phyloP scores from a whole-genome alignment of 1,140 invertebrate genomes.

The Drosophila grimshawi region DNA sequence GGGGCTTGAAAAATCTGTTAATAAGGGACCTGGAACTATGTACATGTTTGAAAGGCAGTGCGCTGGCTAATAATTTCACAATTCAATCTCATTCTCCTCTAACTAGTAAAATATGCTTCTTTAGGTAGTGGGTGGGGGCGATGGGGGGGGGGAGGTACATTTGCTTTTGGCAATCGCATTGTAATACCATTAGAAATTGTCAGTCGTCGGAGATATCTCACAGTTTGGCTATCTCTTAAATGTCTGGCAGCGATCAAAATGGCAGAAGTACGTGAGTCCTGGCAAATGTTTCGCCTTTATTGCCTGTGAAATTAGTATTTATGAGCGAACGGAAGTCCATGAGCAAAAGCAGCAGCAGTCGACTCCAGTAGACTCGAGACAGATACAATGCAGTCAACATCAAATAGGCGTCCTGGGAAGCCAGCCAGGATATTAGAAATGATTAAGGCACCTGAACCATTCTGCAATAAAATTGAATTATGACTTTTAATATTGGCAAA shows the following conservation, averaged over 20 bases:
- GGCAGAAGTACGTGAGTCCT: conserved; percentile 69
- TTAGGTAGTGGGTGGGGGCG: too few species aligned
- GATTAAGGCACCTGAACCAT: conserved; percentile 83
- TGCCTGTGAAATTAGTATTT: conserved; percentile 84
- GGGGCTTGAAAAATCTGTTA: conserved; percentile 17
- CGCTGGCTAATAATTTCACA: conserved; percentile 5
- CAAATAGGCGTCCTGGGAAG: conserved; percentile 69
- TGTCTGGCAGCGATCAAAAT: conserved; percentile 67
- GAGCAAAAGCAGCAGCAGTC: conserved; percentile 11
- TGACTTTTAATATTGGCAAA: conserved; percentile 80
- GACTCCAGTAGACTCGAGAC: conserved; percentile 14
- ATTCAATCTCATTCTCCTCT: neutral
- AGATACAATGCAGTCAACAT: conserved; percentile 36
- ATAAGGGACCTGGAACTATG: conserved; percentile 59
- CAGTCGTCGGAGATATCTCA: conserved; percentile 10
- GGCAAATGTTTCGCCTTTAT: conserved; percentile 79
- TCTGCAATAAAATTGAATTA: conserved; percentile 84
- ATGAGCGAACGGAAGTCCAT: conserved; percentile 64
- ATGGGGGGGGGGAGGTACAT: neutral
- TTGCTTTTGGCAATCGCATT: conserved; percentile 38
- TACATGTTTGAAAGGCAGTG: conserved; percentile 12
- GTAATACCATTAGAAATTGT: conserved; percentile 78
- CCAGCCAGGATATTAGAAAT: conserved; percentile 80
- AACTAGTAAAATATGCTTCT: neutral
- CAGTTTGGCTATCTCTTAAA: conserved; percentile 68